Evolutionary conservation across 2,888 invertebrate species (phyloP).

Genomic region (Alsophila aescularia): DNA sequence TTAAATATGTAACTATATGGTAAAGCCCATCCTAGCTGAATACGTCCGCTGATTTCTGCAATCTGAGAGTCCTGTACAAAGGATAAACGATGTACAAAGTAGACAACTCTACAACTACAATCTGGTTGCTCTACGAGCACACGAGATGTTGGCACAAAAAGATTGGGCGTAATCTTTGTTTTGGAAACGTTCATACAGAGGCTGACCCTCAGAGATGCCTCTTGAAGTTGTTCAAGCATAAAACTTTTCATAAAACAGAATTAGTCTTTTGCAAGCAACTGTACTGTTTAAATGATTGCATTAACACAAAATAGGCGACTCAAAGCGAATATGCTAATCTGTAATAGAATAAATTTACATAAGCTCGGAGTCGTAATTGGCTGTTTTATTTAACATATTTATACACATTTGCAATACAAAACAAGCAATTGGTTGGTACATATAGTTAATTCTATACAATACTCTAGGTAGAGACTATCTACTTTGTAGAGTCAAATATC

Average conservation of each 20-base stretch:
- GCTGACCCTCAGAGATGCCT: no score
- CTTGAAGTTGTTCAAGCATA: no score
- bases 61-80: no score
- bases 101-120: no score
- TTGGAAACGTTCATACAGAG: no score
- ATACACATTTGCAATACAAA: conserved; percentile 61
- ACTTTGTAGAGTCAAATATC: not conserved
- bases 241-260: not conserved
- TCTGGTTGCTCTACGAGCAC: no score
- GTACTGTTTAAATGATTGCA: conserved; percentile 26
- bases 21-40: no score
- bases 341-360: conserved; percentile 67
- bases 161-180: no score
- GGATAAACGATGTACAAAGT: no score
- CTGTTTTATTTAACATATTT: conserved; percentile 27
- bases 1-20: no score
- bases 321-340: conserved; percentile 51
- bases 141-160: no score
- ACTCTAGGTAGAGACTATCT: not conserved
- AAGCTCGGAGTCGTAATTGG: conserved; percentile 45
- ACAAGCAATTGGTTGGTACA: conserved; percentile 49
- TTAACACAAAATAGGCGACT: conserved; percentile 38
- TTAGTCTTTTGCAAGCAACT: conserved; percentile 15
- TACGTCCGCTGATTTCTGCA: no score
- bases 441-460: not conserved